Evolutionary conservation across 2,113 vertebrate genomes (phyloP), one percentile per base, ranked within the genome.

Genomic region (Zingel zingel): DNA sequence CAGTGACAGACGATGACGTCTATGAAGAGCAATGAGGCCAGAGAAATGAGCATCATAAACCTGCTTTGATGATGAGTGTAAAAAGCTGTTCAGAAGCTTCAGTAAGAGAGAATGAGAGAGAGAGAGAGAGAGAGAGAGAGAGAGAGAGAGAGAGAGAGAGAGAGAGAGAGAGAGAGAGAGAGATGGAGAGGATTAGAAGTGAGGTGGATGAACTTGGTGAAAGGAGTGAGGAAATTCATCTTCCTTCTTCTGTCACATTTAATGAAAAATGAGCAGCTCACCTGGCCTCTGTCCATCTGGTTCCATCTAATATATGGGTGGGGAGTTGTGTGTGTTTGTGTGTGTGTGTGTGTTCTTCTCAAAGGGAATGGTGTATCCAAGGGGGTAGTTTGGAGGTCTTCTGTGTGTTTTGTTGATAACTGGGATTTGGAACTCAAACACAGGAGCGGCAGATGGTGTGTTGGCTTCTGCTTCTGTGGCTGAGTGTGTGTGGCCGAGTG

Each of bases 371-470:
- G 68, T 89, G 54, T 86, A 72, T 90, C 75, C 74, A 81, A 84
- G 63, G 77, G 78, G 86, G 68, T 83, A 74, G 83, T 86, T 83
- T 86, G 85, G 90, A 92, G 88, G 92, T 92, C 85, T 84, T 84
- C 87, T 93, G 92, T 94, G 92, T 92, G 88, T 94, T 94, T 93
- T 94, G 91, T 93, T 94, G 94, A 94, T 95, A 94, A 95, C 89
- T 80, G 86, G 91, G 90, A 93, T 94, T 94, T 95, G 92, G 94
- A 95, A 91, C 84, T 91, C 91, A 87, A 89, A 94, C 89, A 93
- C 87, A 82, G 89, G 64, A 82, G 82, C 82, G 74, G 89, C 95
- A 95, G 95, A 95, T 95, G 95, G 94, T 92, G 87, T 90, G 84
- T 91, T 93, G 93, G 92, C 91, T 93, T 83, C 84, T 85, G 86